phyloP scores from a whole-genome alignment of 2,888 invertebrate species.

The Uropetala carovei region DNA sequence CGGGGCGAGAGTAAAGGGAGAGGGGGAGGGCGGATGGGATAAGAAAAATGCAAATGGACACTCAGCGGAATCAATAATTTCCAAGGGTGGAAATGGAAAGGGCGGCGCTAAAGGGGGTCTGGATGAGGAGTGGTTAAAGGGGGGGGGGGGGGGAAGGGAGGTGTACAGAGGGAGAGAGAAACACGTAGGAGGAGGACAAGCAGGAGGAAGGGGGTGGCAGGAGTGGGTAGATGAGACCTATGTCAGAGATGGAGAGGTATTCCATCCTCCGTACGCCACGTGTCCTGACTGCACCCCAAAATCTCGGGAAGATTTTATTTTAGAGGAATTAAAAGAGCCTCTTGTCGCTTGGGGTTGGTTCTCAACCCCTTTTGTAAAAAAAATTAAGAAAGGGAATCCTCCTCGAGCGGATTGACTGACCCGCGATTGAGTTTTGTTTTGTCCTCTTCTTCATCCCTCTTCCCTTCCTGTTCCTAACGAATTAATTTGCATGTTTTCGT shows the following conservation, averaged over 20 bases:
- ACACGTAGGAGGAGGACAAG: neutral
- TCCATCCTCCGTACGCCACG: neutral
- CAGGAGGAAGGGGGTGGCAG: neutral
- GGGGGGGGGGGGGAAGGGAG: neutral
- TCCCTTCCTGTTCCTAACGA: neutral
- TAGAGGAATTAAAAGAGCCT: conserved; percentile 30
- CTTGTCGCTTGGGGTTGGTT: conserved; percentile 24
- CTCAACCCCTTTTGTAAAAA: neutral
- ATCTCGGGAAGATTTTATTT: neutral
- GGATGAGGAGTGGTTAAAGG: neutral
- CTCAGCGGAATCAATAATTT: conserved; percentile 58
- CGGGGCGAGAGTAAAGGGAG: conserved; percentile 1
- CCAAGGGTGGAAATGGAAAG: conserved; percentile 33
- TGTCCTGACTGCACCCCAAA: neutral
- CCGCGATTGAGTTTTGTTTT: conserved; percentile 49
- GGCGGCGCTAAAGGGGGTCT: neutral
- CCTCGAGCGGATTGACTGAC: conserved; percentile 58
- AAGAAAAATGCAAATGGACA: conserved; percentile 64
- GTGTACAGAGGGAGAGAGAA: neutral
- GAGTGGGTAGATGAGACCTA: neutral
- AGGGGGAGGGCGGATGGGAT: neutral
- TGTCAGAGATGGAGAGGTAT: conserved; percentile 36
- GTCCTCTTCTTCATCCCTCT: conserved; percentile 13
- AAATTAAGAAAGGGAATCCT: neutral
- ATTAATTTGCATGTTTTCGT: conserved; percentile 56